phyloP scores from a whole-genome alignment of 1,140 invertebrate genomes.

The Reticulitermes speratus region DNA sequence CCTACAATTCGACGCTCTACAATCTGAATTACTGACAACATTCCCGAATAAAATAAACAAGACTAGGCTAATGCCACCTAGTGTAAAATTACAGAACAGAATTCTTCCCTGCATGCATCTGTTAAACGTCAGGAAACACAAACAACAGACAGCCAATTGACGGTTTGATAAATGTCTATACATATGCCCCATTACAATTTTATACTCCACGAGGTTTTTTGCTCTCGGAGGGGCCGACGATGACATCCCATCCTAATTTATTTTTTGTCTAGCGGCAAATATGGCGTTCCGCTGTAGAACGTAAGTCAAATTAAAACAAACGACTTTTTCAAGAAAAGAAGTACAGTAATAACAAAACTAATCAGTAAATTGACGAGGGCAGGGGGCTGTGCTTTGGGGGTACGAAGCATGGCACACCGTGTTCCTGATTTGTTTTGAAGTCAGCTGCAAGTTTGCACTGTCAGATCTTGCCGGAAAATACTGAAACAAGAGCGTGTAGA shows the following conservation, averaged over 20 bases:
- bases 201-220: background rate
- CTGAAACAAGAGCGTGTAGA: too few relatives aligned
- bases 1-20: too few relatives aligned
- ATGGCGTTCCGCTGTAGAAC: background rate
- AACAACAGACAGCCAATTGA: slow-evolving; percentile 11
- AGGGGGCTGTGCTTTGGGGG: background rate
- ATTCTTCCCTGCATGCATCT: background rate
- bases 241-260: slow-evolving; percentile 15
- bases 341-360: background rate
- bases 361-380: background rate
- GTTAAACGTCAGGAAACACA: background rate
- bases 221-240: background rate
- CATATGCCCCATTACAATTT: slow-evolving; percentile 6
- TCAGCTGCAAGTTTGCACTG: too few relatives aligned
- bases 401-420: background rate
- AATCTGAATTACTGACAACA: too few relatives aligned
- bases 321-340: background rate
- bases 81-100: background rate
- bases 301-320: background rate
- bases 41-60: too few relatives aligned
- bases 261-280: background rate
- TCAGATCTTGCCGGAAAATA: background rate
- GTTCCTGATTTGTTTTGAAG: background rate
- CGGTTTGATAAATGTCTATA: slow-evolving; percentile 13
- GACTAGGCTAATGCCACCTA: background rate